Conservation (phyloP, 2,888 invertebrate species). For the Sisyra nigra region DNA sequence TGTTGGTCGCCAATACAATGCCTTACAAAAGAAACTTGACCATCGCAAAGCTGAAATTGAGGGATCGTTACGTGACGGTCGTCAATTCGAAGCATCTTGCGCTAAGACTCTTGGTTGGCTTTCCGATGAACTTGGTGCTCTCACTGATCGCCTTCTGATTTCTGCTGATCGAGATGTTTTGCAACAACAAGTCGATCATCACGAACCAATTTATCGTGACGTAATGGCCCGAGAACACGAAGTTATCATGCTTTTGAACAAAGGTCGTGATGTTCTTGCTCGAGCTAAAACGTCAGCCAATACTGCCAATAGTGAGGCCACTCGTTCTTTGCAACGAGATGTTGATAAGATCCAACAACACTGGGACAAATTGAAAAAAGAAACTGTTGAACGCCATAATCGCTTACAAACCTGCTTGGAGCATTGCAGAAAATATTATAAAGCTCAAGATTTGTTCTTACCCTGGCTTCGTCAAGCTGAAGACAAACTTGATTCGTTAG, state of each 20-base stretch:
- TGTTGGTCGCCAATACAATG: conserved; percentile 75
- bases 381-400: conserved; percentile 73
- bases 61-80: conserved; percentile 64
- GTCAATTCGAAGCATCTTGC: conserved; percentile 79
- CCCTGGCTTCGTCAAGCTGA: conserved; percentile 83
- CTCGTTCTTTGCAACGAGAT: conserved; percentile 53
- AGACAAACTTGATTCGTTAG: conserved; percentile 61
- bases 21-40: conserved; percentile 78
- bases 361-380: conserved; percentile 67
- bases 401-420: conserved; percentile 81
- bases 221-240: conserved; percentile 83
- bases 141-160: conserved; percentile 63
- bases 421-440: conserved; percentile 79
- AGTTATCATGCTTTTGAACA: conserved; percentile 84
- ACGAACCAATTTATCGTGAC: conserved; percentile 79
- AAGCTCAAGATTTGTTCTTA: conserved; percentile 67
- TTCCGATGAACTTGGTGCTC: conserved; percentile 55
- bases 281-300: conserved; percentile 20
- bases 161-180: conserved; percentile 74
- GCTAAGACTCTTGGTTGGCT: conserved; percentile 84
- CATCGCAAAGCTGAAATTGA: conserved; percentile 83
- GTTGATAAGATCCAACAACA: conserved; percentile 78
- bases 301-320: conserved; percentile 22
- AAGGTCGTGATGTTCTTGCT: conserved; percentile 56
- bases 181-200: conserved; percentile 73